A percentile compares a stretch with the other conserved stretches of the same genome.
phyloP scores from a whole-genome alignment of 2,113 vertebrate species.

The Hemiscyllium ocellatum region DNA sequence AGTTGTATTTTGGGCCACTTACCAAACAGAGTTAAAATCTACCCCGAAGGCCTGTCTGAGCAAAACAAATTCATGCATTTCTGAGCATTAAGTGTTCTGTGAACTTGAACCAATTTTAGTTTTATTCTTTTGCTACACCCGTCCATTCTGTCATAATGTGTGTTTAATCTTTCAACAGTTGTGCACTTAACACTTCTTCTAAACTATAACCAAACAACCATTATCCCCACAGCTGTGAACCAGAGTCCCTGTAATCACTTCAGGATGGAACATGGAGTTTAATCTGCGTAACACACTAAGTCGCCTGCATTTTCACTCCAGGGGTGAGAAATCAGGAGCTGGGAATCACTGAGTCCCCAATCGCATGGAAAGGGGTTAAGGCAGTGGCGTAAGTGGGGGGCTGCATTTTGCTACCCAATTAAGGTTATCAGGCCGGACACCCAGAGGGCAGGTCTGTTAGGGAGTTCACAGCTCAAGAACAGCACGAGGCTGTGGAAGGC shows the following conservation, averaged over 20 bases:
- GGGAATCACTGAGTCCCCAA: neutral
- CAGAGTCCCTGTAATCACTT: neutral
- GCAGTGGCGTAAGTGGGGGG: neutral
- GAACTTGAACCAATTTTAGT: neutral
- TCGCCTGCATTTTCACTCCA: neutral
- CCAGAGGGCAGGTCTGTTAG: neutral
- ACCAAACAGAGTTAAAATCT: neutral
- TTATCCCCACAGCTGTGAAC: neutral
- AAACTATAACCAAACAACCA: neutral
- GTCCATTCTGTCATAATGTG: neutral
- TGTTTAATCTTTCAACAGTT: neutral
- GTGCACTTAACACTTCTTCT: neutral
- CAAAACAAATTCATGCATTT: neutral
- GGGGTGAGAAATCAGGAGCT: neutral
- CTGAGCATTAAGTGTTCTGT: neutral
- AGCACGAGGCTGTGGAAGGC: neutral
- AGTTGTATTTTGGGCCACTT: neutral
- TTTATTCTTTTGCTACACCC: neutral
- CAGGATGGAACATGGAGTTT: neutral
- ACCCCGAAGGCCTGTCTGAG: neutral
- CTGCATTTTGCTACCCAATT: neutral
- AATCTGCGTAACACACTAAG: neutral
- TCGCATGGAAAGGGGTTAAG: neutral
- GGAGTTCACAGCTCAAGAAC: neutral
- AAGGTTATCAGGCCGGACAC: too few relatives aligned